A percentile compares a stretch with the other conserved stretches of the same genome.
Evolutionary conservation across 2,888 invertebrate species (phyloP).

Genomic region (Cantharis flavilabris): DNA sequence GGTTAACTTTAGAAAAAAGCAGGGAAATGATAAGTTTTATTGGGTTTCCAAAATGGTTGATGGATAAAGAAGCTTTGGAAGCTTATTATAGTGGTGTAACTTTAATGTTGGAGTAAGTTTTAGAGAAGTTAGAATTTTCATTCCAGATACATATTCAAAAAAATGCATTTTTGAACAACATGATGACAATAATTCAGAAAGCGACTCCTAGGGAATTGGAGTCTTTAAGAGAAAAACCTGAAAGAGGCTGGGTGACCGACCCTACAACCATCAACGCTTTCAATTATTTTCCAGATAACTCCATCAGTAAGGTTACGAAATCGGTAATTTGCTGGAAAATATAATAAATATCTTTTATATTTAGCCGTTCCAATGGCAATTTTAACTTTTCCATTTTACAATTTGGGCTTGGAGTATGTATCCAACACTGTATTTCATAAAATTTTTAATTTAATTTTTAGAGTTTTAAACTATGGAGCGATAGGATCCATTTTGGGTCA

Average conservation of each 20-base stretch:
- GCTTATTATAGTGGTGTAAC: slow-evolving; percentile 68
- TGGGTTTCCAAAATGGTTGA: slow-evolving; percentile 79
- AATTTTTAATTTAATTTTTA: slow-evolving; percentile 47
- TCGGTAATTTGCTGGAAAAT: neutral
- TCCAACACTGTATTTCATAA: neutral
- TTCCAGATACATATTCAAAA: slow-evolving; percentile 61
- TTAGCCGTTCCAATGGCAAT: slow-evolving; percentile 84
- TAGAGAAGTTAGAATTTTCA: neutral
- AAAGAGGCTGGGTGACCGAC: slow-evolving; percentile 72
- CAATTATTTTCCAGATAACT: slow-evolving; percentile 78
- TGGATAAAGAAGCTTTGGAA: slow-evolving; percentile 67
- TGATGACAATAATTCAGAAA: slow-evolving; percentile 67
- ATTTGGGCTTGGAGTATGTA: slow-evolving; percentile 73
- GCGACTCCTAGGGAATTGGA: slow-evolving; percentile 61
- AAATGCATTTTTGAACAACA: slow-evolving; percentile 68
- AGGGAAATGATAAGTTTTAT: slow-evolving; percentile 74
- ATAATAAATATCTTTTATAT: slow-evolving; percentile 4
- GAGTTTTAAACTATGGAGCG: slow-evolving; percentile 81
- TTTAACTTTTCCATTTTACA: slow-evolving; percentile 82
- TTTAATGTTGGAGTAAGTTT: neutral
- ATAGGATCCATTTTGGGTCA: slow-evolving; percentile 80
- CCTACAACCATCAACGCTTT: slow-evolving; percentile 83
- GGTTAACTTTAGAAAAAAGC: slow-evolving; percentile 74
- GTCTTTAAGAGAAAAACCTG: slow-evolving; percentile 60
- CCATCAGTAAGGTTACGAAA: slow-evolving; percentile 68